Evolutionary conservation across 2,113 vertebrate genomes (phyloP), one percentile per base, ranked within the genome.

Genomic region (Erythrocercus mccallii): DNA sequence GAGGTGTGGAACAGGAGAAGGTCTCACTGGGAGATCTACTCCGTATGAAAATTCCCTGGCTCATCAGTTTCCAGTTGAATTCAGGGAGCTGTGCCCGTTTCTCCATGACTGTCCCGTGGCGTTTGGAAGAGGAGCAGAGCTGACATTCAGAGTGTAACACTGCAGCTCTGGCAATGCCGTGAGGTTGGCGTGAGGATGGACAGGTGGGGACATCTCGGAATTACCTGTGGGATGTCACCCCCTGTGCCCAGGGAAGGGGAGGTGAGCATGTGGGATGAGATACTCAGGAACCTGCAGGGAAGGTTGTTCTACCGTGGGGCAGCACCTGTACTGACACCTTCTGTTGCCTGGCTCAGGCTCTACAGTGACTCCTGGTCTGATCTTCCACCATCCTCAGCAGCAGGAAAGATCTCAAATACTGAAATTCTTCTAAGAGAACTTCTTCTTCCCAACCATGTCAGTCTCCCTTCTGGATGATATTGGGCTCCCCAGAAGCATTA

Each of bases 21-120:
- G 47, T 57, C 47, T 62, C 18, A 1, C 3, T 54, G 48, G 30
- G n/a, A 74, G 57, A 15, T 68, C 3, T 42, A 15, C 25, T 76
- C 47, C 10, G 0, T 28, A 1, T 6, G 22, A 30, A 48, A 15
- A 9, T 35, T 8, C 6, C 15, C 66, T 58, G 70, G 22, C 16
- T 77, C 15, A 3, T 23, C 38, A 21, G 22, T 82, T 51, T 22
- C 33, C 22, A 3, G 0, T 24, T 30, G 35, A 35, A 22, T 33
- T 57, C 21, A 11, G 37, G 42, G n/a, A 65, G 23, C 0, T 70
- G 45, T 66, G 47, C 31, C 37, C 0, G 0, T 73, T 76, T 62
- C 54, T 61, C 62, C 0, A 0, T 24, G 68, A 23, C 13, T 60
- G 22, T 22, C 35, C 48, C 2, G 5, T 22, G 61, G 10, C 23